phyloP scores from a whole-genome alignment of 2,888 invertebrate genomes.

The Acanthosepion esculentum region DNA sequence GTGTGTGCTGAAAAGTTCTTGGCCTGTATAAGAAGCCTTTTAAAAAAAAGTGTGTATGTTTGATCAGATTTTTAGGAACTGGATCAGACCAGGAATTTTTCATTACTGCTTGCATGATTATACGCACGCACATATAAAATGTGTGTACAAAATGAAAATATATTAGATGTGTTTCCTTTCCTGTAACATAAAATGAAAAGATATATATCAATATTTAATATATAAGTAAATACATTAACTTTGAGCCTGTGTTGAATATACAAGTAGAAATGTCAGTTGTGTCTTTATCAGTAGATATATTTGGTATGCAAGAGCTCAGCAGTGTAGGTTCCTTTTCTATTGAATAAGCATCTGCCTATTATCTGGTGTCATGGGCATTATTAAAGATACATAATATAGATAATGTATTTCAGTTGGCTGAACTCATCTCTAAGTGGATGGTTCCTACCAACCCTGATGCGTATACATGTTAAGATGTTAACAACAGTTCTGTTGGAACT shows the following conservation, averaged over 20 bases:
- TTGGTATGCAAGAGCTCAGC: neutral
- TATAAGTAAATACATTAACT: neutral
- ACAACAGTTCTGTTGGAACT: neutral
- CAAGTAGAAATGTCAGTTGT: neutral
- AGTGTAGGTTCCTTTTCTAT: neutral
- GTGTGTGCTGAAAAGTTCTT: too few species aligned
- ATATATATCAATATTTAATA: neutral
- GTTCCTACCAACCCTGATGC: constrained; percentile 5
- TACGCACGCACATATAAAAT: neutral
- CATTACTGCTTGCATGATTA: neutral
- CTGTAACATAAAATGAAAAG: neutral
- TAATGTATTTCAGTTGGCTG: constrained; percentile 9
- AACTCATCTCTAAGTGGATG: constrained; percentile 33
- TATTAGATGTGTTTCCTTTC: neutral
- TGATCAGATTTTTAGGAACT: too few species aligned
- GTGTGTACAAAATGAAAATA: neutral
- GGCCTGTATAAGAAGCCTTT: too few species aligned
- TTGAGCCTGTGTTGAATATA: too few species aligned
- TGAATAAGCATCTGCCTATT: neutral
- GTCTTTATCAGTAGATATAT: neutral
- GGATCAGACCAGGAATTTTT: too few species aligned
- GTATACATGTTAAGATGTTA: neutral
- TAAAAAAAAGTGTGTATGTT: too few species aligned
- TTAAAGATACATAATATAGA: constrained; percentile 33
- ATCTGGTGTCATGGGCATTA: neutral